Conservation (phyloP, 1,140 invertebrate genomes). For the Drosophila burlai region DNA sequence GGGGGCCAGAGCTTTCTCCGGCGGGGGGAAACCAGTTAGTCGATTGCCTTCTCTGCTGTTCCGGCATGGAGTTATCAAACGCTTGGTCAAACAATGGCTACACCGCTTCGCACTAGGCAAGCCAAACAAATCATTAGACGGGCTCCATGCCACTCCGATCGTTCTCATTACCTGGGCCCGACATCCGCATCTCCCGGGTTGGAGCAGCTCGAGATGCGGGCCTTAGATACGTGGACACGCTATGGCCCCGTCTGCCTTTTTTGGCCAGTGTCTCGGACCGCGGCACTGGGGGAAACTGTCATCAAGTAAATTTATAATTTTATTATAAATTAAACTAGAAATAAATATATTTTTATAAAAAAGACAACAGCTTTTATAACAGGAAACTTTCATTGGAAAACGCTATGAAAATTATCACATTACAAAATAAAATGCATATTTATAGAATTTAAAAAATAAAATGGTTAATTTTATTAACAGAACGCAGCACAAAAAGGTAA, state of each 20-base stretch:
- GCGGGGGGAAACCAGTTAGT: slow-evolving; percentile 57
- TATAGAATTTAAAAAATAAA: too few species aligned
- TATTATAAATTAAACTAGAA: too few species aligned
- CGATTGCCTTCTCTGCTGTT: slow-evolving; percentile 26
- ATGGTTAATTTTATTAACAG: too few species aligned
- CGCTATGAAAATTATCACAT: too few species aligned
- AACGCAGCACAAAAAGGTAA: too few species aligned
- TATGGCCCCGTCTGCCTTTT: slow-evolving; percentile 48
- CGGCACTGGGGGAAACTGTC: slow-evolving; percentile 6
- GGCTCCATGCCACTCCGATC: slow-evolving; percentile 10
- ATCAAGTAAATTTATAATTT: too few species aligned
- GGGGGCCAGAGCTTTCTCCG: slow-evolving; percentile 57
- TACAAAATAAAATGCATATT: too few species aligned
- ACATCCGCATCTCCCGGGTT: slow-evolving; percentile 48
- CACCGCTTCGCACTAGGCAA: slow-evolving; percentile 57
- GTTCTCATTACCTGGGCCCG: slow-evolving; percentile 50
- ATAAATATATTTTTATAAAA: too few species aligned
- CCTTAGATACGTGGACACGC: slow-evolving; percentile 61
- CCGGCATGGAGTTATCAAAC: slow-evolving; percentile 49
- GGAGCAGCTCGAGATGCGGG: slow-evolving; percentile 47
- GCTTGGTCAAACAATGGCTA: slow-evolving; percentile 54
- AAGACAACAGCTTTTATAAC: too few species aligned
- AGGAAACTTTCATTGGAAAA: too few species aligned
- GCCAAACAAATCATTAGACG: slow-evolving; percentile 55
- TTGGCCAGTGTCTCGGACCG: slow-evolving; percentile 44